Evolutionary conservation across 2,797 vertebrate genomes (phyloP).

Genomic region (Huso huso): DNA sequence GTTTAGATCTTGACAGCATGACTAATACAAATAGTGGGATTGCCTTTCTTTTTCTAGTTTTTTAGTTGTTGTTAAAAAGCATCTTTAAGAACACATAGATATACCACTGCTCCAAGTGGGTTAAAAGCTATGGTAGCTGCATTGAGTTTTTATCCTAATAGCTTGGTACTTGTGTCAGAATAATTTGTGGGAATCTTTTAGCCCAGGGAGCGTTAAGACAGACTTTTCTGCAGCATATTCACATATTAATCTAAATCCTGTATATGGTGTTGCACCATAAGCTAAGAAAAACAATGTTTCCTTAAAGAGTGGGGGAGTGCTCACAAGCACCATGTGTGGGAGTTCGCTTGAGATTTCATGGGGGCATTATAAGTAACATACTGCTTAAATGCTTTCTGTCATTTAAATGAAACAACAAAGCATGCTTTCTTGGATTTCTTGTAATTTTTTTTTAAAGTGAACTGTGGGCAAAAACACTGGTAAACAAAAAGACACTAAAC

Average conservation of each 20-base stretch:
- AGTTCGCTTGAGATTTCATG: slow-evolving; percentile 4
- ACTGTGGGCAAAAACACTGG: too few relatives aligned
- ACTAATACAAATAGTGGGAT: not conserved
- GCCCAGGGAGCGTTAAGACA: slow-evolving; percentile 8
- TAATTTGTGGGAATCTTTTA: slow-evolving; percentile 24
- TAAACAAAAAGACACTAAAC: too few relatives aligned
- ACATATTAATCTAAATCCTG: slow-evolving; percentile 17
- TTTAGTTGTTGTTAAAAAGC: not conserved
- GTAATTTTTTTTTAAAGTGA: too few relatives aligned
- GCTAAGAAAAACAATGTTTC: slow-evolving; percentile 8
- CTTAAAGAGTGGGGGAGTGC: slow-evolving; percentile 13
- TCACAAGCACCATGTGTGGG: slow-evolving; percentile 6
- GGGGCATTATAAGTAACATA: too few relatives aligned
- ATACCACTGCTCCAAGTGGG: too few relatives aligned
- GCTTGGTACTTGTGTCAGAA: slow-evolving; percentile 27
- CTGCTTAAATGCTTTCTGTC: too few relatives aligned
- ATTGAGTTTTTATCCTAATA: slow-evolving; percentile 25
- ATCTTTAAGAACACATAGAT: not conserved
- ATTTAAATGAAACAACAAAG: too few relatives aligned
- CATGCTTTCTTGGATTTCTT: too few relatives aligned
- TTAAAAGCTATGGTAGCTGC: not conserved
- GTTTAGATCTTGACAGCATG: not conserved
- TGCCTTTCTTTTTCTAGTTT: not conserved
- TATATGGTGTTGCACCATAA: slow-evolving; percentile 17
- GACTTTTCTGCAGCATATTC: slow-evolving; percentile 11